These are phyloP conservation scores for Philopotamus ludificatus DNA, from an alignment of 1,140 invertebrate genomes.

Conservation along the genomic window DNA sequence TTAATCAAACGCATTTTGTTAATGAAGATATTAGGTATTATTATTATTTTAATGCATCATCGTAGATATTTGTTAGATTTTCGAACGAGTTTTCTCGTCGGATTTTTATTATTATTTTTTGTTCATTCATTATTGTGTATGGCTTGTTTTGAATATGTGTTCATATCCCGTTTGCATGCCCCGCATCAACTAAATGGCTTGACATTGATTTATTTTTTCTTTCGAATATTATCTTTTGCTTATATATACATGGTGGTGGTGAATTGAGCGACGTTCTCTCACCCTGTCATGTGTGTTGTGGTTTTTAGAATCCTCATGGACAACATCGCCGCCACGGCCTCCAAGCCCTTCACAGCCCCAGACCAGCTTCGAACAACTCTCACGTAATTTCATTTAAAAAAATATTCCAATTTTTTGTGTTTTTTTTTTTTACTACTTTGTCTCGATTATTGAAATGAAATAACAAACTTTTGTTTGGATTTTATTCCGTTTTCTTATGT, in stretches of 20 bases:
- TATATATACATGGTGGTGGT: slow-evolving; percentile 35
- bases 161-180: too few relatives aligned
- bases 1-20: too few relatives aligned
- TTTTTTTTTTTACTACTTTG: neutral
- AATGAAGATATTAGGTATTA: too few relatives aligned
- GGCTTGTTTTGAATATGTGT: too few relatives aligned
- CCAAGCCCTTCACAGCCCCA: slow-evolving; percentile 54
- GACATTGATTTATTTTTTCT: slow-evolving; percentile 13
- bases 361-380: slow-evolving; percentile 56
- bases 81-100: neutral
- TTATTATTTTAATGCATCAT: too few relatives aligned
- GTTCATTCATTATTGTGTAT: neutral
- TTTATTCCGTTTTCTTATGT: too few relatives aligned
- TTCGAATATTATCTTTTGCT: slow-evolving; percentile 11
- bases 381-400: slow-evolving; percentile 49
- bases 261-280: slow-evolving; percentile 33
- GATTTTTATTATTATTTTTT: slow-evolving; percentile 5
- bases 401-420: slow-evolving; percentile 32
- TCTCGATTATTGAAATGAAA: neutral
- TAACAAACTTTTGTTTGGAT: too few relatives aligned
- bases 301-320: slow-evolving; percentile 55
- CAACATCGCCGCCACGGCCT: slow-evolving; percentile 52
- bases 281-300: slow-evolving; percentile 40
- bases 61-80: too few relatives aligned
- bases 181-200: neutral